Percentiles rank a stretch among this genome's conserved stretches.
phyloP scores from a whole-genome alignment of 2,113 vertebrate species.

The Catharus bicknelli region DNA sequence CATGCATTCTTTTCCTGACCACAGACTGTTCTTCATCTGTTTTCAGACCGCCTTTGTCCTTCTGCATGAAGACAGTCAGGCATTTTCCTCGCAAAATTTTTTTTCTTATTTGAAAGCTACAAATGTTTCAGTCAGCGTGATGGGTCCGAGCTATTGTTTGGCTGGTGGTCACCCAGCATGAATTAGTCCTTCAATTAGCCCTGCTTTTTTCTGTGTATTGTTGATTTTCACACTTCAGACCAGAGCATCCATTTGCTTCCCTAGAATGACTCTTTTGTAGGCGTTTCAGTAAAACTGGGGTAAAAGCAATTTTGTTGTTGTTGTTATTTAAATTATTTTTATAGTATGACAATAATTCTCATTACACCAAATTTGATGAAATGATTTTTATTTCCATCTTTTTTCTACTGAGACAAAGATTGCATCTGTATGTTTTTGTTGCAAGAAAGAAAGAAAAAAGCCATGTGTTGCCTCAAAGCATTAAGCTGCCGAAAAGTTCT shows the following conservation, averaged over 20 bases:
- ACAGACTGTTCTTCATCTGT: neutral
- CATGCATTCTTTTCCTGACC: neutral
- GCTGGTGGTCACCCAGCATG: constrained; percentile 9
- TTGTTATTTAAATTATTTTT: constrained; percentile 60
- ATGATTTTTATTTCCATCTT: constrained; percentile 42
- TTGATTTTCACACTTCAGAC: constrained; percentile 22
- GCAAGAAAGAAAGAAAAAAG: constrained; percentile 36
- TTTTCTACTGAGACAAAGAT: constrained; percentile 56
- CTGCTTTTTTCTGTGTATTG: neutral
- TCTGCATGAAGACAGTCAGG: neutral
- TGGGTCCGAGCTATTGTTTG: neutral
- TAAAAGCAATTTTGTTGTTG: constrained; percentile 33
- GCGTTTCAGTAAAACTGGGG: neutral
- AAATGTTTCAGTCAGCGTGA: neutral
- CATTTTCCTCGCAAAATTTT: neutral
- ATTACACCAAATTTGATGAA: constrained; percentile 54
- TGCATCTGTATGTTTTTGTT: constrained; percentile 62
- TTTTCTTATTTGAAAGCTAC: constrained; percentile 4
- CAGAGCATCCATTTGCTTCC: constrained; percentile 10
- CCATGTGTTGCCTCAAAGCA: constrained; percentile 59
- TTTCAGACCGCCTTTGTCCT: neutral
- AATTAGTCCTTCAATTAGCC: constrained; percentile 31
- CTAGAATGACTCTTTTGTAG: neutral
- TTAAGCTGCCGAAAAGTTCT: constrained; percentile 52
- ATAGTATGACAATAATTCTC: constrained; percentile 49